A percentile compares a stretch with the other conserved stretches of the same genome.
phyloP scores from a whole-genome alignment of 2,797 vertebrate species.

The Fistularia commersonii region DNA sequence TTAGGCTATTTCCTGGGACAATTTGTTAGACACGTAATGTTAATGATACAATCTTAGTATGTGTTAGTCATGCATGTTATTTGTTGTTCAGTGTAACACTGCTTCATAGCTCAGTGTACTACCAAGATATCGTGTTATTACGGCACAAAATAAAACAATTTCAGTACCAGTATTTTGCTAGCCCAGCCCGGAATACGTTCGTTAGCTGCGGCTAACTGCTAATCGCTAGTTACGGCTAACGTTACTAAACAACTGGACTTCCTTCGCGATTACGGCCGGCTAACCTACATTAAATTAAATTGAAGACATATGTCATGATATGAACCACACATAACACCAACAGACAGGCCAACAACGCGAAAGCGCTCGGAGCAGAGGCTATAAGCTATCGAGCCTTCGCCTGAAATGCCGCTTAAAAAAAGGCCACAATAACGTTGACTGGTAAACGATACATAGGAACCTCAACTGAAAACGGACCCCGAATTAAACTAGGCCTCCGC shows the following conservation, averaged over 20 bases:
- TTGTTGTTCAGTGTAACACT: no score
- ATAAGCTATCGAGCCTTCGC: not conserved
- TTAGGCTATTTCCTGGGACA: constrained; percentile 60
- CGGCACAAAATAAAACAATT: not conserved
- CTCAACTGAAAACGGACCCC: constrained; percentile 25
- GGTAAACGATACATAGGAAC: constrained; percentile 26
- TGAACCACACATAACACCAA: no score
- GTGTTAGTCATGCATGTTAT: no score
- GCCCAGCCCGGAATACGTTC: constrained; percentile 8
- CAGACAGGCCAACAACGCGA: no score
- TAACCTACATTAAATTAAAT: no score
- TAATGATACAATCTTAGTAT: no score
- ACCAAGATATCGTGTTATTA: no score
- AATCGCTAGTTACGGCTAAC: constrained; percentile 22
- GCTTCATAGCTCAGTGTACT: no score
- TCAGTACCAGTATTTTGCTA: constrained; percentile 14
- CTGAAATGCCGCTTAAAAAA: constrained; percentile 13
- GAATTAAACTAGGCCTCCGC: constrained; percentile 48
- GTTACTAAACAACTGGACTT: constrained; percentile 27
- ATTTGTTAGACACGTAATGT: not conserved
- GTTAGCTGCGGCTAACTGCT: constrained; percentile 34
- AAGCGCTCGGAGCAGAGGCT: not conserved
- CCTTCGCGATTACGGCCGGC: not conserved
- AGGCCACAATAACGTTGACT: constrained; percentile 26
- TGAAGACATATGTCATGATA: no score